Evolutionary conservation across 2,113 vertebrate genomes (phyloP), one percentile per base, ranked within the genome.

Genomic region (Hippocampus mohnikei): DNA sequence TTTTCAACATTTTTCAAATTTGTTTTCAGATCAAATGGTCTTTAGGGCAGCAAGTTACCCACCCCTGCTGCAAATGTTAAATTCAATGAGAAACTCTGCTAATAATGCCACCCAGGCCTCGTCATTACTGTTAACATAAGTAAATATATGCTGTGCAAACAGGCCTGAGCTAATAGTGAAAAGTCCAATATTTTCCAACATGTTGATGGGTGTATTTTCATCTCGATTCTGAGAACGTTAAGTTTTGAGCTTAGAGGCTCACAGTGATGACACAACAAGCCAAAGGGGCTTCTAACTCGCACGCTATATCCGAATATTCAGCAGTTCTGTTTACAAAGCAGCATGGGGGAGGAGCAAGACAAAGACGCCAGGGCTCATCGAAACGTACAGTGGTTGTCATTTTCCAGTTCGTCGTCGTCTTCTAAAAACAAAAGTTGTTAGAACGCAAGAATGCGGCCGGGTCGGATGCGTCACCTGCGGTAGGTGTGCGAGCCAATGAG

Each of bases 371-470:
- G 15, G 9, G 70, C 69, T 33, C 27, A 21, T 67, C 3, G 1
- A 71, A 64, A 80, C 77, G 63, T 50, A 50, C 46, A 6, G 5
- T 59, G 46, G 53, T 59, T 18, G 56, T 59, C 56, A 59, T 80
- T 83, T 81, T 67, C 44, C 42, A 48, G 50, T 75, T 82, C 76
- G 73, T 69, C 75, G 68, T 85, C 87, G 13, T 40, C 52, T 70
- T 70, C 53, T 8, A 29, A 70, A 76, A 86, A 76, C 76, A 69
- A 60, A 42, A 18, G 27, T 46, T 59, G 70, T 41, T 65, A 29
- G 70, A 72, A 40, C 68, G 0, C 75, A 83, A 82, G 87, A 90
- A 89, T 89, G 88, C 60, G 23, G 69, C 72, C 2, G n/a, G 68
- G 71, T 81, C 69, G 82, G 58, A 41, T 74, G 63, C 64, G 72